Evolutionary conservation across 2,113 vertebrate species (phyloP), one percentile per base, ranked within the genome.

Genomic region (Sceloporus tristichus): DNA sequence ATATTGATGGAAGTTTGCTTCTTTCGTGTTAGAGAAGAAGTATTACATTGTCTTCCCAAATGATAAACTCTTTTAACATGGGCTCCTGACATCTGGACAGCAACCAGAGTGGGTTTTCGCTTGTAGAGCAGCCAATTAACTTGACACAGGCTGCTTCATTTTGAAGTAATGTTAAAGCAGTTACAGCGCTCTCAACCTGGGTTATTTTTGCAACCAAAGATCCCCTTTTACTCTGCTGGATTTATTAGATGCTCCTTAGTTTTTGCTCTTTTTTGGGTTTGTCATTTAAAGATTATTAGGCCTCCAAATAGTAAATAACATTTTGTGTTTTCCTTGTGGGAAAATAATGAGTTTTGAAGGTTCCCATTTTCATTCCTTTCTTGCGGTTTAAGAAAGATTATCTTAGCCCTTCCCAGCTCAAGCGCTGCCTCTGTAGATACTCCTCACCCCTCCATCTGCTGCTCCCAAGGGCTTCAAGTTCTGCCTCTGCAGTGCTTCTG

Each of bases 191-290:
- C 56, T 16, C 56, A 16, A 59, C 56, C 56, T 3, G 14, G 56
- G 9, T 59, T 59, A 23, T 19, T 21, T 68, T 25, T 25, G 21
- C 65, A 19, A 1, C 7, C 23, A 16, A 68, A 68, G 90, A 80
- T 68, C 70, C 40, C 79, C 92, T 82, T 93, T 85, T 81, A 90
- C 87, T 25, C 5, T 68, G 65, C 23, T 62, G 59, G 13, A 62
- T 62, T 62, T 62, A 18, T 62, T 62, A 18, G 59, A 14, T 18
- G 10, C 11, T 62, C 59, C 13, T 16, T 62, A 18, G 13, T 62
- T 62, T 62, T 18, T 62, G 59, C 16, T 62, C 59, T 62, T 62
- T 62, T 59, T 59, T 59, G 56, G 9, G 56, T 10, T 4, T 10
- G 56, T 59, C 14, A 7, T 59, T 59, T 13, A 59, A 59, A 48